Percentiles rank a stretch among this genome's conserved stretches.
These are phyloP conservation scores for Drosophila cognata DNA, from an alignment of 2,888 invertebrate genomes.

Conservation along the genomic window DNA sequence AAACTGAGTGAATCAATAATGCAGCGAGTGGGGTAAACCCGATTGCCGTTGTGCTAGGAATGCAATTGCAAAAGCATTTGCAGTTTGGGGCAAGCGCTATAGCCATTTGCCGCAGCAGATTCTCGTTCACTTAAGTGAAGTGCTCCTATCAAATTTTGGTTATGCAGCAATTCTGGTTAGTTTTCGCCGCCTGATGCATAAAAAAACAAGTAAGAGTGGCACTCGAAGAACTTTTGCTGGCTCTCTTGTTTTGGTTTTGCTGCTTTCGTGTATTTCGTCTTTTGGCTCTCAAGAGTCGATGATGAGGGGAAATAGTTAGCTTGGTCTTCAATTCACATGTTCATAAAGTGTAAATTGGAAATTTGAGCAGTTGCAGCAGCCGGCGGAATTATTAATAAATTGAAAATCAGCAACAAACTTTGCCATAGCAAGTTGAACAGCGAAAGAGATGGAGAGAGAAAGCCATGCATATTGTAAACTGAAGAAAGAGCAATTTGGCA, in stretches of 20 bases:
- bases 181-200: constrained; percentile 26
- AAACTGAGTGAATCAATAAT: constrained; percentile 33
- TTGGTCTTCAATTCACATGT: constrained; percentile 67
- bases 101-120: constrained; percentile 57
- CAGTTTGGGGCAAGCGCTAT: constrained; percentile 12
- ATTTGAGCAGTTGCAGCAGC: constrained; percentile 53
- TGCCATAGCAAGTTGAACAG: constrained; percentile 41
- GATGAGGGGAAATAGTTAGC: constrained; percentile 27
- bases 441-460: not conserved
- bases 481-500: constrained; percentile 35
- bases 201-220: constrained; percentile 12
- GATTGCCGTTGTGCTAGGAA: constrained; percentile 31
- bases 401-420: constrained; percentile 69
- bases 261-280: not conserved
- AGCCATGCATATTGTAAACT: constrained; percentile 37
- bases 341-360: constrained; percentile 72
- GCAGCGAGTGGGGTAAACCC: constrained; percentile 22
- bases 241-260: not conserved
- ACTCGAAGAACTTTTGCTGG: constrained; percentile 25
- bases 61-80: constrained; percentile 39
- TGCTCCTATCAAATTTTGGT: constrained; percentile 62
- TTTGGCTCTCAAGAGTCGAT: not conserved
- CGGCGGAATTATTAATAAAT: constrained; percentile 75
- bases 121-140: constrained; percentile 53
- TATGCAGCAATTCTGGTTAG: constrained; percentile 43